Percentiles rank a stretch among this genome's conserved stretches.
Conservation (phyloP, 2,888 invertebrate species). For the Pristionchus exspectatus region DNA sequence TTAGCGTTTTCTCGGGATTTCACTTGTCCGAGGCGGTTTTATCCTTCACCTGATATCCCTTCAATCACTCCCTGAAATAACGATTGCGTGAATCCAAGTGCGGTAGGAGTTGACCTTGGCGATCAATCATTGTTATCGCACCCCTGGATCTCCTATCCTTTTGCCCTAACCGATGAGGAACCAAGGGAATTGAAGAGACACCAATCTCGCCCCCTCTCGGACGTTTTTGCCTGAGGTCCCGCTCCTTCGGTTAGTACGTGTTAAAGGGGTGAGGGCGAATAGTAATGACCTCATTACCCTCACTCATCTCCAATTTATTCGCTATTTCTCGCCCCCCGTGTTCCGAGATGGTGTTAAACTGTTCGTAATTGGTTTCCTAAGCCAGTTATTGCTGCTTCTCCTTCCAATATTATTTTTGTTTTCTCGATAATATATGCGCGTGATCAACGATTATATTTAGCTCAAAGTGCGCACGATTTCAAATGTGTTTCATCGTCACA, state of each 20-base stretch:
- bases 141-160: not conserved
- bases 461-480: no score
- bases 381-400: not conserved
- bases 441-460: no score
- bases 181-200: no score
- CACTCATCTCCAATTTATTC: no score
- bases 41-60: not conserved
- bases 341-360: not conserved
- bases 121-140: not conserved
- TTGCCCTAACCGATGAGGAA: not conserved
- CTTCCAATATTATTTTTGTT: no score
- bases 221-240: conserved; percentile 23
- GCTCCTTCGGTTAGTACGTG: conserved; percentile 12
- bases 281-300: conserved; percentile 42
- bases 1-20: not conserved
- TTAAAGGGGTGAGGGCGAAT: conserved; percentile 5
- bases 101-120: conserved; percentile 14
- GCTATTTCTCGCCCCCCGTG: not conserved
- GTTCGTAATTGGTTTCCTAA: not conserved
- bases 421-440: no score
- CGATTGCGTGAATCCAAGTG: not conserved
- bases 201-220: not conserved
- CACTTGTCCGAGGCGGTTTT: not conserved
- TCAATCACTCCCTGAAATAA: conserved; percentile 28
- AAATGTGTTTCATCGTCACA: no score